phyloP scores from a whole-genome alignment of 2,888 invertebrate species.

The Apamea crenata region DNA sequence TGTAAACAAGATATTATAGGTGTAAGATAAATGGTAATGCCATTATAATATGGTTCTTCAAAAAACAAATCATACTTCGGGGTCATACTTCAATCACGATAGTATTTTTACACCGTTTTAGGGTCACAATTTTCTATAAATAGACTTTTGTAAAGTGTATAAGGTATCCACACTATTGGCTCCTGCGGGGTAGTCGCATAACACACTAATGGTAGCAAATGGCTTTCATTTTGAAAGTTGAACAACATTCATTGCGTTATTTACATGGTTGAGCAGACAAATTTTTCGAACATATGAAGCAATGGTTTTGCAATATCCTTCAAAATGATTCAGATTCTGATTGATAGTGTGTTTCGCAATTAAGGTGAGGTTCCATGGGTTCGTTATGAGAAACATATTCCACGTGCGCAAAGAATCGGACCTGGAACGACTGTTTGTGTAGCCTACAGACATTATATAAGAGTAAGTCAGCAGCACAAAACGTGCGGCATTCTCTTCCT shows the following conservation, averaged over 20 bases:
- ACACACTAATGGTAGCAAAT: too few species aligned
- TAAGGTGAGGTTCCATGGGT: background rate
- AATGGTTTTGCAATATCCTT: background rate
- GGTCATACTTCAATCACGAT: background rate
- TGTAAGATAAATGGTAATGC: slow-evolving; percentile 41
- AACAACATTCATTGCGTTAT: background rate
- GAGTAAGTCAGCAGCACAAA: background rate
- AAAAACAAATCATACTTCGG: slow-evolving; percentile 15
- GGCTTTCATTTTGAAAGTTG: too few species aligned
- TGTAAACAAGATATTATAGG: slow-evolving; percentile 52
- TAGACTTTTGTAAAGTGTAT: background rate
- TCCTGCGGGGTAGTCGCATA: background rate
- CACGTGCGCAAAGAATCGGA: background rate
- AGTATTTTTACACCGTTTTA: background rate
- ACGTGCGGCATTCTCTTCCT: background rate
- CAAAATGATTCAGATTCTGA: too few species aligned
- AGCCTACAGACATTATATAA: slow-evolving; percentile 2
- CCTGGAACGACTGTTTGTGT: background rate
- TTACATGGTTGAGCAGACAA: too few species aligned
- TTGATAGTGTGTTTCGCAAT: too few species aligned
- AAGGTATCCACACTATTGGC: background rate
- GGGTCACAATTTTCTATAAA: background rate
- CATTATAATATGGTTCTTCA: slow-evolving; percentile 33
- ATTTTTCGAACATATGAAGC: background rate
- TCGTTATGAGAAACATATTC: background rate